A percentile compares a stretch with the other conserved stretches of the same genome.
Conservation (phyloP, 1,140 invertebrate species). For the Lamellibrachia luymesi region DNA sequence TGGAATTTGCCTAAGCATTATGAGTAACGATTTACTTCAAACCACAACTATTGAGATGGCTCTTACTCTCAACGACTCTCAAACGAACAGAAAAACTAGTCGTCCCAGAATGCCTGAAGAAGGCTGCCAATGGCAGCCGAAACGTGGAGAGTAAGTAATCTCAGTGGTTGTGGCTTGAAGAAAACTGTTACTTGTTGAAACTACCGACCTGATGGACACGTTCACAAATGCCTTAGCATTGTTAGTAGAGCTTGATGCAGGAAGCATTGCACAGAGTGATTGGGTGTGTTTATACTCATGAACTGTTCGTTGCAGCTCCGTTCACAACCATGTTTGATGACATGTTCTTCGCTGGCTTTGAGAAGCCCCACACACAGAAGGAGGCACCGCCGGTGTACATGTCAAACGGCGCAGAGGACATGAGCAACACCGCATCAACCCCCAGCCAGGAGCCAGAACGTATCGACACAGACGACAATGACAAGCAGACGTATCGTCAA, state of each 20-base stretch:
- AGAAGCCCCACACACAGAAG: neutral
- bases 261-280: conserved; percentile 15
- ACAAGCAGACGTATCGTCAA: neutral
- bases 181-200: too few species aligned
- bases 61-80: too few species aligned
- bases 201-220: too few species aligned
- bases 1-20: too few species aligned
- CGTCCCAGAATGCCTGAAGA: too few species aligned
- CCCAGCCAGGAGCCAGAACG: neutral
- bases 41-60: too few species aligned
- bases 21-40: too few species aligned
- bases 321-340: conserved; percentile 62
- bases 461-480: neutral
- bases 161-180: too few species aligned
- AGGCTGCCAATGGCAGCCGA: too few species aligned
- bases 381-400: neutral
- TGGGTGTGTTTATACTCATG: conserved; percentile 15
- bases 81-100: too few species aligned
- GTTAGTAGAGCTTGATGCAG: neutral
- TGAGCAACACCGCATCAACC: neutral
- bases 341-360: conserved; percentile 51
- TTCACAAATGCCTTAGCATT: too few species aligned
- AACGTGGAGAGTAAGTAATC: too few species aligned
- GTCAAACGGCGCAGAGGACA: neutral
- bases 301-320: conserved; percentile 31